These are phyloP conservation scores for Rhizoglyphus robini DNA, from an alignment of 1,140 invertebrate species.

Conservation along the genomic window DNA sequence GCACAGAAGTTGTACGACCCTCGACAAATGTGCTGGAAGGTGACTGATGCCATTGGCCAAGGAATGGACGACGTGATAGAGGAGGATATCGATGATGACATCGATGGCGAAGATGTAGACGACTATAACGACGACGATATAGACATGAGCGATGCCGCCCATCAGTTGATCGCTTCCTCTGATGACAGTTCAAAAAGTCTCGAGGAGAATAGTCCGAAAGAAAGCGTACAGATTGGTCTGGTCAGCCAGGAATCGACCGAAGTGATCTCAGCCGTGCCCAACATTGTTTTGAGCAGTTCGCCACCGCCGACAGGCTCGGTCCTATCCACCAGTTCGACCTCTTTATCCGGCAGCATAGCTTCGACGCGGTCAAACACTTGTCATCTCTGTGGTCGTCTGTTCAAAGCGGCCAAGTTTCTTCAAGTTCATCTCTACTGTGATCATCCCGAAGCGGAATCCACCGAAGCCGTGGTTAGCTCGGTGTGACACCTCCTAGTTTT, in stretches of 20 bases:
- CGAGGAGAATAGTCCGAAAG: background rate
- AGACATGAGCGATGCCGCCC: background rate
- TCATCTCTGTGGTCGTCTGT: conserved; percentile 26
- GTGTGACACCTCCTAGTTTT: background rate
- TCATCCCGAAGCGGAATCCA: conserved; percentile 20
- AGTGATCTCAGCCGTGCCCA: background rate
- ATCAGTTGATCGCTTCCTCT: background rate
- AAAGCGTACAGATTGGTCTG: background rate
- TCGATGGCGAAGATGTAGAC: background rate
- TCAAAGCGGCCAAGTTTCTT: conserved; percentile 30
- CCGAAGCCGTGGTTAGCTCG: background rate
- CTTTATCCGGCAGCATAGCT: conserved; percentile 8
- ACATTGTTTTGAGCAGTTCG: background rate
- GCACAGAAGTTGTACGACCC: conserved; percentile 64
- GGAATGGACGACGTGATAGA: background rate
- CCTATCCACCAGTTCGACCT: background rate
- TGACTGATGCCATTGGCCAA: background rate
- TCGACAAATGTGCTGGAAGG: conserved; percentile 6
- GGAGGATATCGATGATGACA: background rate
- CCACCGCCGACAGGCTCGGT: background rate
- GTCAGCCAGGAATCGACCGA: too few species aligned
- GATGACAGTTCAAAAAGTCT: background rate
- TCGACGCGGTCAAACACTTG: conserved; percentile 28
- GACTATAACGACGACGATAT: background rate
- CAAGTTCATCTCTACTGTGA: conserved; percentile 30